Evolutionary conservation across 1,140 invertebrate species (phyloP).

Genomic region (Drosophila micromelanica): DNA sequence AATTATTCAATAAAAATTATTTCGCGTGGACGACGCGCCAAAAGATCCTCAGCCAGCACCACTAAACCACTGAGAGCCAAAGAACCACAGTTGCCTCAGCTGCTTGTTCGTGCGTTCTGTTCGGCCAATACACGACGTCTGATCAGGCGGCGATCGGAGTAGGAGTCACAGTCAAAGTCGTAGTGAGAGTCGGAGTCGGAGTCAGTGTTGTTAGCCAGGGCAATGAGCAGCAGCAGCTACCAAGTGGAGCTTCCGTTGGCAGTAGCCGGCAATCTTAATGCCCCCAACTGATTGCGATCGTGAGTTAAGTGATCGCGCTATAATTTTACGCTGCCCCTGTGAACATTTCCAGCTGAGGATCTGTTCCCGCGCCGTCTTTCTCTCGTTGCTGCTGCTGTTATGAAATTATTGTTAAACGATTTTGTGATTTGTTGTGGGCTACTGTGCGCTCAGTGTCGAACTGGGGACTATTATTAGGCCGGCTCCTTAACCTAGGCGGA

Average conservation of each 20-base stretch:
- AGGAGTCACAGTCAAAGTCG: background rate
- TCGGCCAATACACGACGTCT: conserved; percentile 26
- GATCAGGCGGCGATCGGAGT: conserved; percentile 26
- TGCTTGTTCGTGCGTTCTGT: conserved; percentile 62
- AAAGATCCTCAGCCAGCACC: conserved; percentile 6
- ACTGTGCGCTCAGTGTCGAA: conserved; percentile 57
- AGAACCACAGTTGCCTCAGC: background rate
- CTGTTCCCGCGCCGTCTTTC: background rate
- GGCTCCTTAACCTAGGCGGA: conserved; percentile 54
- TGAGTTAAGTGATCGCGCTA: conserved; percentile 84
- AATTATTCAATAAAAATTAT: conserved; percentile 85
- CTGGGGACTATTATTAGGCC: conserved; percentile 64
- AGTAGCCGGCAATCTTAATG: conserved; percentile 82
- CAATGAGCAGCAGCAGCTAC: conserved; percentile 32
- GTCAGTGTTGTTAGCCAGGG: conserved; percentile 3
- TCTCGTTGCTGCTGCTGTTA: conserved; percentile 54
- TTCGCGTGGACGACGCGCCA: conserved; percentile 59
- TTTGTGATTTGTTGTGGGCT: conserved; percentile 82
- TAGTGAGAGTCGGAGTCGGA: background rate
- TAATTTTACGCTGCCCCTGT: conserved; percentile 76
- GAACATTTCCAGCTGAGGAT: conserved; percentile 32
- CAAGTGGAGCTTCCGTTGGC: conserved; percentile 62
- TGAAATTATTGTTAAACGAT: conserved; percentile 82
- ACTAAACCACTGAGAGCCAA: background rate
- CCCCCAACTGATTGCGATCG: conserved; percentile 79